phyloP scores from a whole-genome alignment of 2,797 vertebrate species.

The Pseudochirops corinnae region DNA sequence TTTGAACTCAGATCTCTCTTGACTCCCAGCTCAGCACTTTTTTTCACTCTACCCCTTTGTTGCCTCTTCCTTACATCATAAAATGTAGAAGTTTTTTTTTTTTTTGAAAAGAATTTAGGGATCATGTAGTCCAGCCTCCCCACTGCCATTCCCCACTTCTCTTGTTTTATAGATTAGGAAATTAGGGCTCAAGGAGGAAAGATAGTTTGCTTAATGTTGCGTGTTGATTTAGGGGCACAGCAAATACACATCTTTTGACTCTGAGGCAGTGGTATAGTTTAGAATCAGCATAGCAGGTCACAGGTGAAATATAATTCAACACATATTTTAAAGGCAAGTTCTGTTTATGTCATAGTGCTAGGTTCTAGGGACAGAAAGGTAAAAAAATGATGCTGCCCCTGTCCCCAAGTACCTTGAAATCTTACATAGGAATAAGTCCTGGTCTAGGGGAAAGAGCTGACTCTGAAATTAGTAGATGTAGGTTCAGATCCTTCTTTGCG shows the following conservation, averaged over 20 bases:
- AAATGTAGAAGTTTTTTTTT: not conserved
- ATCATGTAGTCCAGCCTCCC: not conserved
- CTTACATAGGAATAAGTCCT: not conserved
- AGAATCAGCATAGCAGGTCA: not conserved
- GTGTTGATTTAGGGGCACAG: not conserved
- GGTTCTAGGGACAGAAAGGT: not conserved
- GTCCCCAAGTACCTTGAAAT: not conserved
- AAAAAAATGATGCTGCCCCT: not conserved
- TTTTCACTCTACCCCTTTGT: not conserved
- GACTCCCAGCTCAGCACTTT: not conserved
- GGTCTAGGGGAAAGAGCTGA: not conserved
- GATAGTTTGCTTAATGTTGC: not conserved
- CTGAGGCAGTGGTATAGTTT: not conserved
- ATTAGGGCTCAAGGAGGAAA: not conserved
- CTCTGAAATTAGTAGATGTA: not conserved
- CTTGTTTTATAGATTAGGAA: not conserved
- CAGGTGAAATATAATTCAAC: not conserved
- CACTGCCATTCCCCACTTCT: not conserved
- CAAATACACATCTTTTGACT: not conserved
- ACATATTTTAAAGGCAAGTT: not conserved
- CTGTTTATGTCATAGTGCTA: not conserved
- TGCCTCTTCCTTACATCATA: not conserved
- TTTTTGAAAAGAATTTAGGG: not conserved
- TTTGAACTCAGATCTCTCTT: not conserved
- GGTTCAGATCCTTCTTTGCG: not conserved